Conservation (phyloP, 2,113 vertebrate genomes). For the Corvus hawaiiensis region DNA sequence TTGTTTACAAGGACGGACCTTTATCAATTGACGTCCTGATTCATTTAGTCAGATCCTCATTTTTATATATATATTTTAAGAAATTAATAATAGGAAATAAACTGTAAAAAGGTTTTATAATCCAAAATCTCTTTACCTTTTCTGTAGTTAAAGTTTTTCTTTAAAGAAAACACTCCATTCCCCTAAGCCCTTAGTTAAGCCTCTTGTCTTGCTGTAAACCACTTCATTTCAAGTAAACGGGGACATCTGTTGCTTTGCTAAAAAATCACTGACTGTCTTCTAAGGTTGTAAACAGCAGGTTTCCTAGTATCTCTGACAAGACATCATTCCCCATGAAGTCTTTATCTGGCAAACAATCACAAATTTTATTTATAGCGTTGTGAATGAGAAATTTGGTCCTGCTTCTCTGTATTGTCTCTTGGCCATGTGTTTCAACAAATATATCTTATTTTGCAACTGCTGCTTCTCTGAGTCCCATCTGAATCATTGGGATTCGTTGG, state of each 20-base stretch:
- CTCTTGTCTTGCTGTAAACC: background rate
- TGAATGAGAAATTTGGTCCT: background rate
- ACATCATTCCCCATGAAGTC: background rate
- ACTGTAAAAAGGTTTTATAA: conserved; percentile 71
- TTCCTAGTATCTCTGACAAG: background rate
- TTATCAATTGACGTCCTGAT: conserved; percentile 71
- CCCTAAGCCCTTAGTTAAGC: background rate
- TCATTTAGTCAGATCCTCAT: conserved; percentile 68
- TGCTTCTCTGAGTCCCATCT: background rate
- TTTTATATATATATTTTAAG: conserved; percentile 55
- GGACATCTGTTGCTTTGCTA: background rate
- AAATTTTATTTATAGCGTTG: background rate
- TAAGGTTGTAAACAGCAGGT: background rate
- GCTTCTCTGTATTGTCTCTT: background rate
- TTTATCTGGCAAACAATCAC: background rate
- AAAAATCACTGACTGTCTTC: background rate
- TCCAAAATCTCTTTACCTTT: conserved; percentile 68
- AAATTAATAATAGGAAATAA: conserved; percentile 76
- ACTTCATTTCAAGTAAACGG: background rate
- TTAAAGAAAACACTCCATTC: background rate
- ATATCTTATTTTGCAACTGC: background rate
- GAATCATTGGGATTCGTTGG: background rate
- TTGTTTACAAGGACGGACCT: conserved; percentile 86
- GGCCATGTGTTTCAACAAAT: background rate
- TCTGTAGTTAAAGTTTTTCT: conserved; percentile 40